Percentiles rank a stretch among this genome's conserved stretches.
phyloP scores from a whole-genome alignment of 1,140 invertebrate genomes.

The Trachelipus rathkii region DNA sequence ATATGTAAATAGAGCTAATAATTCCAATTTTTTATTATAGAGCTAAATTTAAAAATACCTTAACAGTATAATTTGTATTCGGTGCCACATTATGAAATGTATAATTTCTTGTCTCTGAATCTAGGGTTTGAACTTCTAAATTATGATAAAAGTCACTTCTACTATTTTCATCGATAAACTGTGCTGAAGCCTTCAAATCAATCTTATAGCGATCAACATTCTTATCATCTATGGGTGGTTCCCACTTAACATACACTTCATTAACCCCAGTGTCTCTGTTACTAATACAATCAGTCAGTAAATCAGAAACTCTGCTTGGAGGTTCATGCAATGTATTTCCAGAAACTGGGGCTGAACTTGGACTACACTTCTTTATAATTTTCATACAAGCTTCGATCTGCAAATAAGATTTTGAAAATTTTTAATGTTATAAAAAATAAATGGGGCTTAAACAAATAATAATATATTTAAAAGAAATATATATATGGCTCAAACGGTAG shows the following conservation, averaged over 20 bases:
- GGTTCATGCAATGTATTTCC: neutral
- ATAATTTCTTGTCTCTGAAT: neutral
- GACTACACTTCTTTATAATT: neutral
- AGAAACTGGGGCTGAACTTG: neutral
- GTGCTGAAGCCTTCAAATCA: neutral
- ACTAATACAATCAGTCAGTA: neutral
- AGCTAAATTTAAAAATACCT: neutral
- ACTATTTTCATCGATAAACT: neutral
- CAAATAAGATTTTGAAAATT: neutral
- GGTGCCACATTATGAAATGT: neutral
- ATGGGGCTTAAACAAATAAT: neutral
- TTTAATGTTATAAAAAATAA: neutral
- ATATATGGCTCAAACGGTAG: too few relatives aligned
- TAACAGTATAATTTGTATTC: neutral
- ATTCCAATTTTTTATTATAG: neutral
- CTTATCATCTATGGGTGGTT: neutral
- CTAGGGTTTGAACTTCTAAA: neutral
- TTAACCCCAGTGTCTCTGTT: neutral
- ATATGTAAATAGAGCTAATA: neutral
- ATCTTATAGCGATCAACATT: conserved; percentile 7
- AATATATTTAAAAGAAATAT: too few relatives aligned
- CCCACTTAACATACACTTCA: neutral
- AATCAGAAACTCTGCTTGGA: neutral
- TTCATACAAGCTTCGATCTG: neutral
- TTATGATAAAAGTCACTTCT: neutral